Conservation (phyloP, 2,888 invertebrate genomes). For the Coecobrya sp. region DNA sequence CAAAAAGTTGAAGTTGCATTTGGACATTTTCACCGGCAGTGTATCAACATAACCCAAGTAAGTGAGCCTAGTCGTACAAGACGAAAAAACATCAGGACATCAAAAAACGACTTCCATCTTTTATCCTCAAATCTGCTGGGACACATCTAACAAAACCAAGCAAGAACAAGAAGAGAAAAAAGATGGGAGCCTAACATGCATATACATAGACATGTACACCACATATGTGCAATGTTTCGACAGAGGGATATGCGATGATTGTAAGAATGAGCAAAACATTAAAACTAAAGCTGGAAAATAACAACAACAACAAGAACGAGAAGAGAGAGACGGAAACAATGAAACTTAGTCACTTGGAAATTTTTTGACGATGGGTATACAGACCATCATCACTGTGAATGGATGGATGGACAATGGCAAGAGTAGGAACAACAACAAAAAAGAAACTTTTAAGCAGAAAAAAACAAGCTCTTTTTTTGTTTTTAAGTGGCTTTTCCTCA, state of each 20-base stretch:
- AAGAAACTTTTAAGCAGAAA: slow-evolving; percentile 55
- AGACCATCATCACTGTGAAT: slow-evolving; percentile 22
- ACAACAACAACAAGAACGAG: background rate
- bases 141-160: slow-evolving; percentile 70
- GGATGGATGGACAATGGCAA: slow-evolving; percentile 35
- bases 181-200: background rate
- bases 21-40: slow-evolving; percentile 54
- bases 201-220: background rate
- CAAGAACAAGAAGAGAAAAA: background rate
- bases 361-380: slow-evolving; percentile 33
- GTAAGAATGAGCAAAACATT: slow-evolving; percentile 69
- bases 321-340: slow-evolving; percentile 63
- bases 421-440: background rate
- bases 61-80: slow-evolving; percentile 16
- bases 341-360: slow-evolving; percentile 77
- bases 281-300: slow-evolving; percentile 71
- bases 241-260: background rate
- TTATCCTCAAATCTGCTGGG: slow-evolving; percentile 78
- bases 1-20: slow-evolving; percentile 48
- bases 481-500: slow-evolving; percentile 77
- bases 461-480: slow-evolving; percentile 63
- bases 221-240: background rate
- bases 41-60: slow-evolving; percentile 35
- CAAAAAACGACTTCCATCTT: slow-evolving; percentile 78
- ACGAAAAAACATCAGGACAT: slow-evolving; percentile 57